A percentile compares a stretch with the other conserved stretches of the same genome.
Evolutionary conservation across 2,113 vertebrate genomes (phyloP).

Genomic region (Malurus elegans): DNA sequence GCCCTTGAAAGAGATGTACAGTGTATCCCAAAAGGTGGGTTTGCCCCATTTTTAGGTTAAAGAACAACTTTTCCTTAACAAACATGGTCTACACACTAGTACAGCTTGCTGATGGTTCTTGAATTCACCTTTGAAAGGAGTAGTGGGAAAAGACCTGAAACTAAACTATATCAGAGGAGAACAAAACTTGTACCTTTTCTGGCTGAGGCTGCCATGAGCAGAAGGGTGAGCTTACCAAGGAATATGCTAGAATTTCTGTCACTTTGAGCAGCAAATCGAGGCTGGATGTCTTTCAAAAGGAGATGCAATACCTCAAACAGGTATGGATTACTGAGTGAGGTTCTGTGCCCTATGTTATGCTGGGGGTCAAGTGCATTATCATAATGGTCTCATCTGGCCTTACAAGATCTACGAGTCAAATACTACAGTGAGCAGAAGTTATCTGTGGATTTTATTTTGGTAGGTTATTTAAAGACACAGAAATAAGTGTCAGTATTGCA

Average conservation of each 20-base stretch:
- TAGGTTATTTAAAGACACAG: not conserved
- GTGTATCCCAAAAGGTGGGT: not conserved
- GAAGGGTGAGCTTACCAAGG: not conserved
- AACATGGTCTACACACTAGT: not conserved
- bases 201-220: not conserved
- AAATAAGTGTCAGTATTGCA: not conserved
- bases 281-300: not conserved
- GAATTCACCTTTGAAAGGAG: not conserved
- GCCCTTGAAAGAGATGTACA: not conserved
- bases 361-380: not conserved
- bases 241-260: not conserved
- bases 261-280: not conserved
- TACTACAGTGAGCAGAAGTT: not conserved
- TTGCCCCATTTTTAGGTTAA: not conserved
- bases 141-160: not conserved
- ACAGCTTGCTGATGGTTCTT: not conserved
- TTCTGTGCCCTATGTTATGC: not conserved
- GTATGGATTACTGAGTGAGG: not conserved
- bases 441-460: not conserved
- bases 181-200: not conserved
- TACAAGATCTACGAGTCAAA: slow-evolving; percentile 1
- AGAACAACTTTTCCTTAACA: not conserved
- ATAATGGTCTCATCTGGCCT: slow-evolving; percentile 1
- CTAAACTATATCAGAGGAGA: not conserved
- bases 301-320: not conserved